Evolutionary conservation across 2,113 vertebrate genomes (phyloP).

Genomic region (Uria aalge): DNA sequence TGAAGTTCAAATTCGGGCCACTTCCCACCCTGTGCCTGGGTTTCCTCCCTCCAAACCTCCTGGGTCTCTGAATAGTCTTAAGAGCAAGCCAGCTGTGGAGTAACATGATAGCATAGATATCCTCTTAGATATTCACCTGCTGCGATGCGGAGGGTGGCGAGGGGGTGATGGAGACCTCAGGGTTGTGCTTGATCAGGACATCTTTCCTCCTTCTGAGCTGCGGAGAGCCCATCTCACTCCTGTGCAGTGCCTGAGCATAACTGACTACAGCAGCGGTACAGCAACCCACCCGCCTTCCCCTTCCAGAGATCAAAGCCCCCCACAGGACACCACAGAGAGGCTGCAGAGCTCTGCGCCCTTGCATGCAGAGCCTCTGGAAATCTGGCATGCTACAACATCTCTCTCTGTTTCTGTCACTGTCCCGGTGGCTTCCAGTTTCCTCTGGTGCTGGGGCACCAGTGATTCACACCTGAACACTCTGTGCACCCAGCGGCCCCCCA

Average conservation of each 20-base stretch:
- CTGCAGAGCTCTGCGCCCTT: not conserved
- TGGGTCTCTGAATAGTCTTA: not conserved
- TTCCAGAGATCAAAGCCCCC: not conserved
- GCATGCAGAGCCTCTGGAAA: not conserved
- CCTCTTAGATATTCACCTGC: not conserved
- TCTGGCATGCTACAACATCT: not conserved
- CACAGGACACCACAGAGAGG: not conserved
- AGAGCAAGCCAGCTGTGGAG: not conserved
- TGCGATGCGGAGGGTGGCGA: rapidly evolving
- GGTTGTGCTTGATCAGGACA: not conserved
- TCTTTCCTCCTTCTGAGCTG: not conserved
- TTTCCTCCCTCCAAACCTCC: not conserved
- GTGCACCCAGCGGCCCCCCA: rapidly evolving
- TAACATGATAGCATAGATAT: not conserved
- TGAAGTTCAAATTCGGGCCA: not conserved
- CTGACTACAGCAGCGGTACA: not conserved
- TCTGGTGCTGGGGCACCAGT: not conserved
- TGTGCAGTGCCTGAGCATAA: not conserved
- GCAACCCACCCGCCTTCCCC: rapidly evolving
- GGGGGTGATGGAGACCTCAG: not conserved
- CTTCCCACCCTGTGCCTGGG: not conserved
- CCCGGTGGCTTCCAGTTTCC: not conserved
- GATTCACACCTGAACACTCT: not conserved
- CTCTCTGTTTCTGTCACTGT: not conserved
- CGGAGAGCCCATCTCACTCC: rapidly evolving